These are phyloP conservation scores for Actinia tenebrosa DNA, from an alignment of 64 coral and sea anemone species.

Conservation along the genomic window DNA sequence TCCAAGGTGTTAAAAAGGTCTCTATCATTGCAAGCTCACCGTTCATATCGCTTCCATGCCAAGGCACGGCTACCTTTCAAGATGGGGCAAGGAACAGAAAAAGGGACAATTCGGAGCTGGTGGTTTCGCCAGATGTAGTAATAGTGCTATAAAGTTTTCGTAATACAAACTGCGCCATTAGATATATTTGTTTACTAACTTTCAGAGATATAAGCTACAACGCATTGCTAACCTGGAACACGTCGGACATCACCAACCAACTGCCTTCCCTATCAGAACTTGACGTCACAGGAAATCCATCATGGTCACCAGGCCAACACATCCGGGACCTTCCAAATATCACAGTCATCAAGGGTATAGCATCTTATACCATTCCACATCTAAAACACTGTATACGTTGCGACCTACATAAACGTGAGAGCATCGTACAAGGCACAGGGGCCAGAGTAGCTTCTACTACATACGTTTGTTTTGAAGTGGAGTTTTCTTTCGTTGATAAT, in stretches of 20 bases:
- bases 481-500: neutral
- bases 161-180: too few relatives aligned
- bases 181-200: neutral
- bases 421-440: neutral
- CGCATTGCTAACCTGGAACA: neutral
- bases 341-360: neutral
- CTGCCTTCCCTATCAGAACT: neutral
- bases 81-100: too few relatives aligned
- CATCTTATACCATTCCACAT: neutral
- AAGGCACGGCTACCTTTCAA: too few relatives aligned
- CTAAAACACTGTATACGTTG: neutral
- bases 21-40: too few relatives aligned
- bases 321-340: neutral
- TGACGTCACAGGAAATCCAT: conserved; percentile 1
- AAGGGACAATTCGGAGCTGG: too few relatives aligned
- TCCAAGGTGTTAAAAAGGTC: too few relatives aligned
- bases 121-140: too few relatives aligned
- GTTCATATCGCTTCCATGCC: too few relatives aligned
- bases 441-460: neutral
- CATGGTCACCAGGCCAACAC: neutral
- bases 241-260: neutral
- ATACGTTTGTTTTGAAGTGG: neutral
- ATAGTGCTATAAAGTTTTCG: too few relatives aligned
- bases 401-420: neutral
- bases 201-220: neutral